These are phyloP conservation scores for Castor canadensis DNA, from an alignment of 2,113 vertebrate species.

Conservation along the genomic window DNA sequence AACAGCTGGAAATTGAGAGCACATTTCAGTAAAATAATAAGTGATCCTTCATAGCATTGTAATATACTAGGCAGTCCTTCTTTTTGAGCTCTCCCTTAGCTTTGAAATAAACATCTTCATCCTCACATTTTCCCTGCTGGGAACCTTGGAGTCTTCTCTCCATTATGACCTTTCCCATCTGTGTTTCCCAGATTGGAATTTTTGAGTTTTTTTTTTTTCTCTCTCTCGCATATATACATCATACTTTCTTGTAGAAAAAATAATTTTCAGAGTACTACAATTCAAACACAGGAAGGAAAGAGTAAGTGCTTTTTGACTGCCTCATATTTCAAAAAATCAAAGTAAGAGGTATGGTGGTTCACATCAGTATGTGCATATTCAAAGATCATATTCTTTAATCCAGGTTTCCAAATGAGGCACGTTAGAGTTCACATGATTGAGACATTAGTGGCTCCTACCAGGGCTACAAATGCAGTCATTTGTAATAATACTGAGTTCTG, in stretches of 20 bases:
- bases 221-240: neutral
- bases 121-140: neutral
- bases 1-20: neutral
- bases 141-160: neutral
- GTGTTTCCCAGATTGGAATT: neutral
- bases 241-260: no score
- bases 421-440: neutral
- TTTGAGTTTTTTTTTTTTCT: neutral
- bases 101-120: neutral
- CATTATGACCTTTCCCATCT: no score
- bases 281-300: no score
- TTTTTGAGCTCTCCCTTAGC: accelerated
- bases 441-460: neutral
- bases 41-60: no score
- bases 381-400: neutral
- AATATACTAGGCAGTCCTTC: neutral
- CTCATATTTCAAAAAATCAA: neutral
- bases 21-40: neutral
- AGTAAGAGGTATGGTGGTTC: neutral
- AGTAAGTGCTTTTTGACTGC: no score
- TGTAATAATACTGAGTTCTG: neutral
- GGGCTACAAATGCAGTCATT: neutral
- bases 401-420: neutral
- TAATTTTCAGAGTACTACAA: no score
- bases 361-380: neutral